Evolutionary conservation across 2,888 invertebrate genomes (phyloP), one percentile per base, ranked within the genome.

Genomic region (Tetragonula carbonaria): DNA sequence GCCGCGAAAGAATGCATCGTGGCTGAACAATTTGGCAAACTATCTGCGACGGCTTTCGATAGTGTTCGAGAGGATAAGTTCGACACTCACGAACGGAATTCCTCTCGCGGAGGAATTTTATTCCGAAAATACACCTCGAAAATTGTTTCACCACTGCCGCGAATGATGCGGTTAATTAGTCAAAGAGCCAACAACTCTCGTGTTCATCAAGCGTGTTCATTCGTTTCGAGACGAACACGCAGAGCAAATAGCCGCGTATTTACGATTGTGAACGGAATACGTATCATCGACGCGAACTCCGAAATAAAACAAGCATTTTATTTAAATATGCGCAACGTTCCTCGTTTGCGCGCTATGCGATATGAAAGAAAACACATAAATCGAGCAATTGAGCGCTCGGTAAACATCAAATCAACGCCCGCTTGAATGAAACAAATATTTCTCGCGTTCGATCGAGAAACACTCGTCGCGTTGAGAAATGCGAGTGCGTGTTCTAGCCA

Each of bases 381-480:
- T 72, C 38, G 51, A 18, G 38, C 18, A 66, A 66, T 65, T 23
- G n/a, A 59, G 4, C 33, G 16, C 28, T 55, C 50, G 33, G 57
- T 23, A 57, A 71, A 51, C 28, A 23, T n/a, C 21, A 18, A 13
- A 16, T 59, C 57, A 21, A 18, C 38, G 13, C 18, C 45, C 18
- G 2, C 3, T n/a, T 0, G 53, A 45, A 59, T 66, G 45, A 80
- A 78, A 78, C 21, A 80, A 78, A 78, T 28, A 59, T 71, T 67
- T 65, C 53, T 45, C 33, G 2, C 28, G 38, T 59, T 65, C n/a
- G 2, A 53, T n/a, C 6, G 33, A 28, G 13, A 14, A 38, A 66
- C 38, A n/a, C 50, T 16, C 5, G 38, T 65, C 16, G 23, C 50
- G 16, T 14, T 11, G 21, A 74, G 45, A 59, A 63, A 63, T 62